phyloP scores from a whole-genome alignment of 2,888 invertebrate genomes.

The Drosophila helvetica region DNA sequence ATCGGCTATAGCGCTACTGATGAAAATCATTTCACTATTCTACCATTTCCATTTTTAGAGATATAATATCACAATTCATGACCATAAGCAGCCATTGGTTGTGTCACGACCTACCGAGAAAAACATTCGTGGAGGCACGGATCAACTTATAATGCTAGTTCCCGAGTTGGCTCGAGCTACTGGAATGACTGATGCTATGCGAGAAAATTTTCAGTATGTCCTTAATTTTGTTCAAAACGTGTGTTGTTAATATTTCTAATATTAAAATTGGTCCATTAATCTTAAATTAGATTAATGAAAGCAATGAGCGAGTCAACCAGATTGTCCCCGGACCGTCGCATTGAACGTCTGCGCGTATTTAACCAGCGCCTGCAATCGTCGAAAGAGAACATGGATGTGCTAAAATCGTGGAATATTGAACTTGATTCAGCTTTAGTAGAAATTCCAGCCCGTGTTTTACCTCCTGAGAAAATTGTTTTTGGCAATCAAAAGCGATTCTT shows the following conservation, averaged over 20 bases:
- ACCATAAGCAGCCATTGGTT: too few relatives aligned
- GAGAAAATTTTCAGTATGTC: constrained; percentile 87
- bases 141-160: too few relatives aligned
- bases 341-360: constrained; percentile 88
- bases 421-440: constrained; percentile 87
- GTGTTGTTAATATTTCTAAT: background rate
- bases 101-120: too few relatives aligned
- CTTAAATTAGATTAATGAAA: constrained; percentile 85
- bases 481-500: constrained; percentile 76
- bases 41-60: too few relatives aligned
- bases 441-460: constrained; percentile 88
- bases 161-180: too few relatives aligned
- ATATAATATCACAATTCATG: too few relatives aligned
- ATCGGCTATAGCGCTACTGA: too few relatives aligned
- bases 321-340: constrained; percentile 89
- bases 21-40: too few relatives aligned
- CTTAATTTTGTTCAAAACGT: background rate
- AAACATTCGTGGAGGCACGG: too few relatives aligned
- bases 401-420: constrained; percentile 90
- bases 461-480: constrained; percentile 87
- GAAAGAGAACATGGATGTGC: constrained; percentile 85
- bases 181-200: too few relatives aligned
- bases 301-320: constrained; percentile 90
- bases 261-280: background rate
- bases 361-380: constrained; percentile 86